phyloP scores from a whole-genome alignment of 2,888 invertebrate genomes.

The Sussaba pulchella region DNA sequence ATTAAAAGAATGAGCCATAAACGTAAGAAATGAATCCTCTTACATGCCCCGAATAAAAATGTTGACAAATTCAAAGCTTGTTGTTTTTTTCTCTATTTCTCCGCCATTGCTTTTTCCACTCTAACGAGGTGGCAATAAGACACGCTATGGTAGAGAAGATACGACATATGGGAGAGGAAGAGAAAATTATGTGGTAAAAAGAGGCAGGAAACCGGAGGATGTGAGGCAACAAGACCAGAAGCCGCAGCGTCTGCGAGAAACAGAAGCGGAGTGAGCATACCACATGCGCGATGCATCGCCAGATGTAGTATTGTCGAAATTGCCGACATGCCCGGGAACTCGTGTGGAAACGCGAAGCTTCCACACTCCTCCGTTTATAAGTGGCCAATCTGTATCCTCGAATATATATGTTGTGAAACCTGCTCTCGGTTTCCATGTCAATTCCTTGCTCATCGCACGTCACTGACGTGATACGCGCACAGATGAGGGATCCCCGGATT shows the following conservation, averaged over 20 bases:
- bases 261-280: not conserved
- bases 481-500: constrained; percentile 2
- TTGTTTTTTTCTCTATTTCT: constrained; percentile 17
- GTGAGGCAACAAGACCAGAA: not conserved
- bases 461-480: not conserved
- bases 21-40: constrained; percentile 22
- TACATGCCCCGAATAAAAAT: constrained; percentile 5
- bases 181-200: constrained; percentile 1
- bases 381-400: constrained; percentile 48
- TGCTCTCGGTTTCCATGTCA: not conserved
- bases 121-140: not conserved
- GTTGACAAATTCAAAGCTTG: constrained; percentile 26
- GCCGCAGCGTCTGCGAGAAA: not conserved
- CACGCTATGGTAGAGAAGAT: not conserved
- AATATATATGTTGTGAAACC: not conserved
- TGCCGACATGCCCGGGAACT: constrained; percentile 33
- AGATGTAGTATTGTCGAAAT: constrained; percentile 33
- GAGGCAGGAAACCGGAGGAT: not conserved
- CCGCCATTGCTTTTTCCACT: not conserved
- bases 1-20: constrained; percentile 42
- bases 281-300: not conserved
- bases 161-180: not conserved
- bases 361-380: constrained; percentile 20
- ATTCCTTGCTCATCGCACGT: not conserved
- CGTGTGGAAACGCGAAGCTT: constrained; percentile 17